These are phyloP conservation scores for human DNA, from an alignment of 2,113 vertebrate genomes.

Conservation along the genomic window DNA sequence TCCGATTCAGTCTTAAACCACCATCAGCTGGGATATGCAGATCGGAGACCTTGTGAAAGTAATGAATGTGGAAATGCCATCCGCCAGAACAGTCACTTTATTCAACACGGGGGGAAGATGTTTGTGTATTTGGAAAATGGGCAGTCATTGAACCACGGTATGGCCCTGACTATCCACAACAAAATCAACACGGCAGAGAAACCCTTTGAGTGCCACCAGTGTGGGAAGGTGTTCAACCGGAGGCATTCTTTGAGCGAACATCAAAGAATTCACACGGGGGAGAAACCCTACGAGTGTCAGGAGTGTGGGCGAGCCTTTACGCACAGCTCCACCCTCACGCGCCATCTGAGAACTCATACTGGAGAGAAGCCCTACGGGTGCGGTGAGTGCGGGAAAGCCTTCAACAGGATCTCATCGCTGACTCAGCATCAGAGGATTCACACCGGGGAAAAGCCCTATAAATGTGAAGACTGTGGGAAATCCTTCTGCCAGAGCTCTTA, in stretches of 20 bases:
- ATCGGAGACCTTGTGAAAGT: background rate
- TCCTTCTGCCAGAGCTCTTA: slow-evolving; percentile 53
- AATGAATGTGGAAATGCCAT: background rate
- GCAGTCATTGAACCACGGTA: background rate
- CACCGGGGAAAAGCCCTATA: slow-evolving; percentile 40
- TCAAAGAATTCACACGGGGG: slow-evolving; percentile 31
- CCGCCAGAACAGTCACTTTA: background rate
- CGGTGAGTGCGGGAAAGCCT: background rate
- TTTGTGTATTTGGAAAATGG: background rate
- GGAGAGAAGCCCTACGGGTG: slow-evolving; percentile 20
- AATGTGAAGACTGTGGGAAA: slow-evolving; percentile 56
- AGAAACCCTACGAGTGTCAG: background rate
- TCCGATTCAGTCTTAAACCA: background rate
- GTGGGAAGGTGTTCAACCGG: slow-evolving; percentile 42
- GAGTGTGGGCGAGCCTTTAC: slow-evolving; percentile 31
- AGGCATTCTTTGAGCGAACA: slow-evolving; percentile 41
- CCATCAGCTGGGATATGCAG: background rate
- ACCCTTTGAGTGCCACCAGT: background rate
- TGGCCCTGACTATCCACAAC: background rate
- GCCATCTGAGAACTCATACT: slow-evolving; percentile 43
- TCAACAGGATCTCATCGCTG: slow-evolving; percentile 37
- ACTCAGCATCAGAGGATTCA: slow-evolving; percentile 50
- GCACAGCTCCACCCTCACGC: background rate
- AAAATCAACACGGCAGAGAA: background rate
- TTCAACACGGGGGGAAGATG: background rate